Conservation (phyloP, 2,888 invertebrate genomes). For the Odontothrips loti region DNA sequence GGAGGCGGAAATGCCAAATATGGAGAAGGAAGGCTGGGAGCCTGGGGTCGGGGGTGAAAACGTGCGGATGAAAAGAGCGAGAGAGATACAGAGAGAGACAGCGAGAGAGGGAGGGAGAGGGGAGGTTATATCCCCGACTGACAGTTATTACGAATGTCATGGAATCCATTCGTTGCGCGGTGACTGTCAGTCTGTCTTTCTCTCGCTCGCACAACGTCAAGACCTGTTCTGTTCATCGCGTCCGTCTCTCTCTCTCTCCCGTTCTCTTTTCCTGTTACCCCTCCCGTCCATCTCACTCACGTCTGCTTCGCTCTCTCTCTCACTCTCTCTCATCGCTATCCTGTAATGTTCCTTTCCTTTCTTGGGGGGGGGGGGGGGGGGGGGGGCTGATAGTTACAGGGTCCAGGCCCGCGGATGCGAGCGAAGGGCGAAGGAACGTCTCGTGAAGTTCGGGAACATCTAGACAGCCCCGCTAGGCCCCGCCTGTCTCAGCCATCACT, state of each 20-base stretch:
- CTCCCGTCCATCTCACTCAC: too few relatives aligned
- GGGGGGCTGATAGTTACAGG: neutral
- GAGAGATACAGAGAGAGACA: neutral
- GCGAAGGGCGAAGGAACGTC: neutral
- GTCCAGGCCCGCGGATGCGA: neutral
- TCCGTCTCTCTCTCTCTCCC: too few relatives aligned
- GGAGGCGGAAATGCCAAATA: constrained; percentile 6
- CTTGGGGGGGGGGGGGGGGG: neutral
- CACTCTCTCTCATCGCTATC: neutral
- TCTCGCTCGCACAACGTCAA: constrained; percentile 1
- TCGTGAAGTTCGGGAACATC: neutral
- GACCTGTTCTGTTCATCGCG: too few relatives aligned
- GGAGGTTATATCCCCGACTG: constrained; percentile 18
- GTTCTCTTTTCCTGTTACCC: too few relatives aligned
- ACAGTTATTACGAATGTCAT: constrained; percentile 25
- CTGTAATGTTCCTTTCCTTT: neutral
- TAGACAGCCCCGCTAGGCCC: neutral
- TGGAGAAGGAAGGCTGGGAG: neutral
- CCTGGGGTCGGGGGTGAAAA: neutral
- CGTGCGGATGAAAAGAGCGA: neutral
- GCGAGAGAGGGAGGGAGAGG: neutral
- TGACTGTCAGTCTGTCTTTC: constrained; percentile 19
- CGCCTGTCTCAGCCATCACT: too few relatives aligned
- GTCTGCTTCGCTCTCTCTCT: neutral
- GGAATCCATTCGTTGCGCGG: constrained; percentile 24